Evolutionary conservation across 2,113 vertebrate genomes (phyloP), one percentile per base, ranked within the genome.

Genomic region (Lipophrys pholis): DNA sequence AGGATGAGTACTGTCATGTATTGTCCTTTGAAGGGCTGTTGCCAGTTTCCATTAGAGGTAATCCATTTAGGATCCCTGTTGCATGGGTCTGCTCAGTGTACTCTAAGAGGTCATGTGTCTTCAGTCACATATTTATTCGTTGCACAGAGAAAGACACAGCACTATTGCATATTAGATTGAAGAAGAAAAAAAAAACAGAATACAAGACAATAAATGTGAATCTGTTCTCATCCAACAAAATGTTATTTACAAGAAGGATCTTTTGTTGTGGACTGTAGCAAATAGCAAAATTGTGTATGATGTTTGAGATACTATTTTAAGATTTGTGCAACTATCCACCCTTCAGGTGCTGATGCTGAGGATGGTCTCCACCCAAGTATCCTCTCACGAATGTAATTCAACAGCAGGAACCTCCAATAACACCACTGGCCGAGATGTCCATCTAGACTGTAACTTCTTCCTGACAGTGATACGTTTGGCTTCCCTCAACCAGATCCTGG

Each of bases 401-500:
- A 46, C 16, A 0, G 14, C 48, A 1, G 5, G 3, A 1, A 0
- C 40, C 0, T 57, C 55, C 4, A 11, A 16, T 0, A 63, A 6
- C 1, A 14, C 1, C 6, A 82, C 57, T 0, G 69, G 41, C 60
- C 57, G 59, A 0, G 94, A 92, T 8, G 60, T 80, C 64, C 89
- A 72, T 52, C 65, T 81, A 15, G 95, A 98, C 43, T 99, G 97
- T 73, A 89, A 94, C 51, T 94, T 96, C 87, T 95, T 96, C 53
- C 84, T 99, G 76, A 96, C 92, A 0, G 95, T 95, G 0, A 95
- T 99, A 73, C 97, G 97, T 59, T 76, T 99, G 92, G 98, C 98
- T 36, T 99, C 98, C 0, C 93, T 99, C 6, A 99, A 99, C 90
- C 98, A 99, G 90, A 99, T 99, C 81, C 94, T 99, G 82, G 97